phyloP scores from a whole-genome alignment of 2,797 vertebrate genomes.

The Kryptolebias ocellatus region DNA sequence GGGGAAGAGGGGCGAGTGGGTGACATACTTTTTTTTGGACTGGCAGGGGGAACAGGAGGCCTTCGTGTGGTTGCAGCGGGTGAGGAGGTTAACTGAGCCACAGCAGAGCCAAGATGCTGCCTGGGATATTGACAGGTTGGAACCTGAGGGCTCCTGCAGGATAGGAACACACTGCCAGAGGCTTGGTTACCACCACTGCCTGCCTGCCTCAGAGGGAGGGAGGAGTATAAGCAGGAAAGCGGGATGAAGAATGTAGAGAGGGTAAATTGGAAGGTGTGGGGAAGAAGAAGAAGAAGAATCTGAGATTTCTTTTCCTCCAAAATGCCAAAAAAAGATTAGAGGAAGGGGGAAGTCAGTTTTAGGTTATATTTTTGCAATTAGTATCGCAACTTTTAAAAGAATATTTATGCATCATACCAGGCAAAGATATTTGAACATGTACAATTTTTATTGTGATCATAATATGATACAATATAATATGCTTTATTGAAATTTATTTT shows the following conservation, averaged over 20 bases:
- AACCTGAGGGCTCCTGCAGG: constrained; percentile 87
- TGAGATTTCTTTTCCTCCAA: constrained; percentile 35
- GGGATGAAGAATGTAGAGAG: constrained; percentile 36
- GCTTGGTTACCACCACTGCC: constrained; percentile 80
- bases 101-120: constrained; percentile 71
- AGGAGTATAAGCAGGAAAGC: constrained; percentile 44
- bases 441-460: neutral
- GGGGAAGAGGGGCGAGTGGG: neutral
- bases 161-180: constrained; percentile 86
- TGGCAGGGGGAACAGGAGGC: constrained; percentile 68
- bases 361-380: neutral
- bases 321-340: constrained; percentile 22
- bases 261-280: constrained; percentile 43
- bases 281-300: constrained; percentile 34
- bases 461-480: neutral
- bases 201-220: constrained; percentile 71
- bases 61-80: constrained; percentile 68
- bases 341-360: constrained; percentile 14
- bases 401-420: neutral
- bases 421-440: neutral
- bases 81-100: constrained; percentile 82
- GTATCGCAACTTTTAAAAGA: neutral
- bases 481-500: neutral
- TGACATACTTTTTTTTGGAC: constrained; percentile 55
- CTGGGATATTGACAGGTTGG: constrained; percentile 87